Base-by-base conservation (phyloP, 2,888 invertebrate genomes). In the Notodonta ziczac region DNA sequence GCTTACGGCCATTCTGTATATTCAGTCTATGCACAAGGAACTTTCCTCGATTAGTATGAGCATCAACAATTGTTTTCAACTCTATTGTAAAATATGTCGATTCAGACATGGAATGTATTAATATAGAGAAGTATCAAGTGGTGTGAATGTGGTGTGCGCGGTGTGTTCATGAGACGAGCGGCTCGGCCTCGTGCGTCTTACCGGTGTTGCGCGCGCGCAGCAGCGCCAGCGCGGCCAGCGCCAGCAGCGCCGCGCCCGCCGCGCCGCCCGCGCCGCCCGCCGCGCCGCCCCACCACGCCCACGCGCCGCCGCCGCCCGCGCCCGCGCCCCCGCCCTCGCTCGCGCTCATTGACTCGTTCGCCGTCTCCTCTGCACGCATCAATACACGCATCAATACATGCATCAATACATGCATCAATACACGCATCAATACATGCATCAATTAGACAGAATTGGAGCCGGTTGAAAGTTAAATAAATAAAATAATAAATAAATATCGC, bases 201-300 rank as follows among this genome's bases (percentile, higher is more conserved):
- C 91, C 90, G 67, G 73, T 78, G 81, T 83, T 82, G 56, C 86
- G 58, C 2, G 90, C 90, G 56, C 83, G 76, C 42, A 82, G 83
- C 56, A 89, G 79, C 35, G 87, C 86, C 2, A 84, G 73, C 50
- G 87, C 89, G 5, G 86, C 88, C n/a, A 85, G 81, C 46, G 85
- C 82, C 48, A 90, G 80, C 71, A 90, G 83, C 65, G 84, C 87
- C 2, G 85, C 90, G 51, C 80, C 89, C 32, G 77, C 85, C 50
- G 86, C 90, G 8, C 84, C 89, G 2, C 83, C 88, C 66, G 87
- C 89, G 56, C 85, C 88, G 5, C 86, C 88, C 64, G 77, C 81
- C 76, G 86, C 88, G 60, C 86, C 85, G 72, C 84, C 72, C 85
- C 88, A 83, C 76, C 82, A 77, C 67, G 71, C 77, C 85, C 88